These are phyloP conservation scores for Drosophila rufa DNA, from an alignment of 1,140 invertebrate genomes.

Conservation along the genomic window DNA sequence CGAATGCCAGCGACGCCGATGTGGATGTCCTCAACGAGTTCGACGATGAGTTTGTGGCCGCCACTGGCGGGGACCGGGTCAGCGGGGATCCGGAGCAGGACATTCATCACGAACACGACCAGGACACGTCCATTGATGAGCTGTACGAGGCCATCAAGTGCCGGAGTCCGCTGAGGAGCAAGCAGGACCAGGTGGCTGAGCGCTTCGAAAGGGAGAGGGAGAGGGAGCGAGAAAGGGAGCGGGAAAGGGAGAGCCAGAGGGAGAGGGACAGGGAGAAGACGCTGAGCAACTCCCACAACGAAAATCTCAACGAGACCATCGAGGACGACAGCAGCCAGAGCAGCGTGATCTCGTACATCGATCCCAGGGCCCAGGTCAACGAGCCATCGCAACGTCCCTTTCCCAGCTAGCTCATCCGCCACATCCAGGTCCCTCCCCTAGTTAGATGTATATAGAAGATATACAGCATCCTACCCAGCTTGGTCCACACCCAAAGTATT, in stretches of 20 bases:
- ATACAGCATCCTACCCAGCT: constrained; percentile 14
- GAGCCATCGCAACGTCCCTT: constrained; percentile 7
- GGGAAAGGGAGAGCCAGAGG: neutral
- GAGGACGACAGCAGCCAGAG: constrained; percentile 84
- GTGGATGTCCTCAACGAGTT: constrained; percentile 77
- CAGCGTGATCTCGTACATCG: constrained; percentile 84
- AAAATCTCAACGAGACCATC: constrained; percentile 75
- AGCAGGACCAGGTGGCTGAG: constrained; percentile 33
- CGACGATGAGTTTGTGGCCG: constrained; percentile 72
- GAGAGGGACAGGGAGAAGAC: neutral
- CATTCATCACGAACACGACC: constrained; percentile 37
- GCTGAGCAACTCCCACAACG: constrained; percentile 42
- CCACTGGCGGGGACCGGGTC: constrained; percentile 26
- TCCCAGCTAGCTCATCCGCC: constrained; percentile 32
- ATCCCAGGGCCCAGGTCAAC: constrained; percentile 65
- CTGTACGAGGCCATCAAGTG: constrained; percentile 83
- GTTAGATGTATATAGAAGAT: constrained; percentile 40
- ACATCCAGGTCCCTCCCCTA: neutral
- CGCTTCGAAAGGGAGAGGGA: constrained; percentile 29
- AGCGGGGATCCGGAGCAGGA: constrained; percentile 21
- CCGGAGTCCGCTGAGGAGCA: constrained; percentile 58
- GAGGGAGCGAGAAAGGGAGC: neutral
- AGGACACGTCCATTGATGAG: constrained; percentile 81
- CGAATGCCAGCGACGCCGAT: constrained; percentile 81
- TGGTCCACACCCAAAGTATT: constrained; percentile 15